Percentiles rank a stretch among this genome's conserved stretches.
These are phyloP conservation scores for Paracentrotus lividus DNA, from an alignment of 53 echinoderm and acorn worm genomes.

Conservation along the genomic window DNA sequence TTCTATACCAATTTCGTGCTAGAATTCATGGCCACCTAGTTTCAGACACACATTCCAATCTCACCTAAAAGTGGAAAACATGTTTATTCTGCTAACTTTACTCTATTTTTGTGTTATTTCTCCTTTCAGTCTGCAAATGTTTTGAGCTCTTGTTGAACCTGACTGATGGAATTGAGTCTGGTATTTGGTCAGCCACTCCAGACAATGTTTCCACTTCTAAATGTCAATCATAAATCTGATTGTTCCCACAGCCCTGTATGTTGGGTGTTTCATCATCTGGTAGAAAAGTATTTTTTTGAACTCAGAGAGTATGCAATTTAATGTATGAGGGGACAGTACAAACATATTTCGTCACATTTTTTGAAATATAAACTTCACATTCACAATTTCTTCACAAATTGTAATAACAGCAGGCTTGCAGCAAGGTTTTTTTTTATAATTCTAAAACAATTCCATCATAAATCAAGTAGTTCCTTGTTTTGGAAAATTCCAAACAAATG, in stretches of 20 bases:
- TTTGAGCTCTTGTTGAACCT: not conserved
- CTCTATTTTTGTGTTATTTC: not conserved
- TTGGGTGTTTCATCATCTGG: not conserved
- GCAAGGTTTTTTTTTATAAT: too few species aligned
- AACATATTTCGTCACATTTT: too few species aligned
- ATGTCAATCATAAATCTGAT: slow-evolving; percentile 9
- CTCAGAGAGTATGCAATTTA: too few species aligned
- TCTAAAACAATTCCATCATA: too few species aligned
- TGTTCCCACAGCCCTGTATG: not conserved
- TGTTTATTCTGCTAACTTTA: not conserved
- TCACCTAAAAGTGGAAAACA: slow-evolving; percentile 2
- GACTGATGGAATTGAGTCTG: slow-evolving; percentile 14
- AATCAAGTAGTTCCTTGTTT: too few species aligned
- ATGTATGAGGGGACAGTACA: too few species aligned
- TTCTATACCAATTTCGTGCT: not conserved
- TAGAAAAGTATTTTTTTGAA: too few species aligned
- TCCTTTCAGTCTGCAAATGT: not conserved
- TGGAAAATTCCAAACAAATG: too few species aligned
- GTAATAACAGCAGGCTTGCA: too few species aligned
- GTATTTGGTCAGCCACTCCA: not conserved
- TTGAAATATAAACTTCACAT: too few species aligned
- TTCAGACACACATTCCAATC: slow-evolving; percentile 33
- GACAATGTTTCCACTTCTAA: slow-evolving; percentile 25
- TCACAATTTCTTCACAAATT: too few species aligned
- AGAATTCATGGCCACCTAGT: not conserved